These are phyloP conservation scores for Helicoverpa zea DNA, from an alignment of 1,140 invertebrate genomes.

Conservation along the genomic window DNA sequence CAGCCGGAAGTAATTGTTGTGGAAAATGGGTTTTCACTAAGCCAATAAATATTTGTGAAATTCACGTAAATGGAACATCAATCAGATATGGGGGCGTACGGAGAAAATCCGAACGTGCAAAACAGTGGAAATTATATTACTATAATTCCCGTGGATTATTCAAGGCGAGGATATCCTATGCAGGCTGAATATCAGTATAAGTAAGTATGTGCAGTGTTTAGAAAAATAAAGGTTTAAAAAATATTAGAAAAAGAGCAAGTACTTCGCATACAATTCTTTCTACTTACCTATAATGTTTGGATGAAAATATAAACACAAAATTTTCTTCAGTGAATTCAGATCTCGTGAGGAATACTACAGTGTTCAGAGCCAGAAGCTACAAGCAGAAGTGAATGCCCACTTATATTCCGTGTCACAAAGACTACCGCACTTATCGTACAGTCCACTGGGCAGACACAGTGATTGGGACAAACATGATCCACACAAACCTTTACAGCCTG, in stretches of 20 bases:
- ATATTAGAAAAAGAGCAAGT: too few relatives aligned
- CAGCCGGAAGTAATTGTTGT: constrained; percentile 19
- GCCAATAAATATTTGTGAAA: constrained; percentile 17
- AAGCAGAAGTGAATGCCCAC: constrained; percentile 84
- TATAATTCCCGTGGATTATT: constrained; percentile 85
- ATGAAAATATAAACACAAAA: not conserved
- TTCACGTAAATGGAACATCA: constrained; percentile 78
- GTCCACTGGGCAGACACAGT: constrained; percentile 81
- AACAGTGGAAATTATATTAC: constrained; percentile 85
- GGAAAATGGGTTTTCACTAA: constrained; percentile 24
- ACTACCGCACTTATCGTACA: constrained; percentile 82
- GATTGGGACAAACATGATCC: constrained; percentile 85
- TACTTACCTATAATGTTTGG: too few relatives aligned
- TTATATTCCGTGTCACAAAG: constrained; percentile 85
- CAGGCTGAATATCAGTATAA: constrained; percentile 86
- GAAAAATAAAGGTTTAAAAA: not conserved
- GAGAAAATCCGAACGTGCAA: constrained; percentile 80
- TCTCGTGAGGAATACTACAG: constrained; percentile 85
- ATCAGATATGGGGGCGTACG: constrained; percentile 81
- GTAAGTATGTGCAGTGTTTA: constrained; percentile 60
- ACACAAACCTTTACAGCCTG: constrained; percentile 80
- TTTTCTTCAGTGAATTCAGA: constrained; percentile 80
- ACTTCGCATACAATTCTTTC: too few relatives aligned
- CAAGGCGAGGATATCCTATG: constrained; percentile 82
- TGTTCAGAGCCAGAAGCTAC: constrained; percentile 82